Percentiles rank a stretch among this genome's conserved stretches.
Evolutionary conservation across 2,888 invertebrate genomes (phyloP).

Genomic region (Dolichomitus sp.): DNA sequence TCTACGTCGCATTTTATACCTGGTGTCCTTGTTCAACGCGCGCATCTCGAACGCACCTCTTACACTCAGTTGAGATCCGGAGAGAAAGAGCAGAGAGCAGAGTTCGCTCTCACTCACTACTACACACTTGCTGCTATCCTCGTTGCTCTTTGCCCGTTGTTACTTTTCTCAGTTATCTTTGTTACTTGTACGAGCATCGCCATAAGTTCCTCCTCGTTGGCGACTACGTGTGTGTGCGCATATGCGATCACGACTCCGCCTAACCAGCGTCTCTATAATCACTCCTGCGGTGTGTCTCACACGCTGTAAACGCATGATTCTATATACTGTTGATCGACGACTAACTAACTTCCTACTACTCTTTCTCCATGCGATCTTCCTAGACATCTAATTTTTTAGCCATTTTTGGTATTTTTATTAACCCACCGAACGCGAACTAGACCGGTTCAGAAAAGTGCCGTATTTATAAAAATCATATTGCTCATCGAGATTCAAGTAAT

Average conservation of each 20-base stretch:
- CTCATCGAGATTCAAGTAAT: no score
- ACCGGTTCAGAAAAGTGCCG: no score
- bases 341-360: neutral
- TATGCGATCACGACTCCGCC: constrained; percentile 25
- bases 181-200: neutral
- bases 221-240: constrained; percentile 1
- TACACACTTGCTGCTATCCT: neutral
- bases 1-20: constrained; percentile 45
- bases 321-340: neutral
- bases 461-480: no score
- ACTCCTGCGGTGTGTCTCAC: neutral
- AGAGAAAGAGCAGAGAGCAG: constrained; percentile 24
- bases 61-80: constrained; percentile 5
- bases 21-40: constrained; percentile 20
- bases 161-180: neutral
- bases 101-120: neutral
- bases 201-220: constrained; percentile 6
- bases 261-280: constrained; percentile 1
- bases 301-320: neutral
- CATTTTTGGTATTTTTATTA: neutral
- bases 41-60: neutral
- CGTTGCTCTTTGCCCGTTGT: neutral
- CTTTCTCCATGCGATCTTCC: neutral
- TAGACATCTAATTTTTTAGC: neutral
- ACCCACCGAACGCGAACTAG: no score